These are phyloP conservation scores for Timandra comae DNA, from an alignment of 2,888 invertebrate genomes.

Conservation along the genomic window DNA sequence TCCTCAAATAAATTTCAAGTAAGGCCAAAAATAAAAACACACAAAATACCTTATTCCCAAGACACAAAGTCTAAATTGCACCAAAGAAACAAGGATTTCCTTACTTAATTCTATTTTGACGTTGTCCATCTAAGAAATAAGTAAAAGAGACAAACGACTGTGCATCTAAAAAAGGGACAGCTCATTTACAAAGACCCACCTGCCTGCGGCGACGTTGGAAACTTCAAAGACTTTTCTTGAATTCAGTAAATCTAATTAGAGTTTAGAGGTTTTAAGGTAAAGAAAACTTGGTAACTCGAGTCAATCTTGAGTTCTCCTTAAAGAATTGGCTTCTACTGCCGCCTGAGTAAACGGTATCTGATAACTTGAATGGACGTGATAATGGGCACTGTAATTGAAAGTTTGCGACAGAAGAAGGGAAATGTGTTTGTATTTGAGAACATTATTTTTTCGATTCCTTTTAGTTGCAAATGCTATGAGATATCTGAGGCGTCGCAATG, in stretches of 20 bases:
- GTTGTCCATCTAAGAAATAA: slow-evolving; percentile 12
- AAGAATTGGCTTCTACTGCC: neutral
- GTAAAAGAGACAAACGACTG: slow-evolving; percentile 11
- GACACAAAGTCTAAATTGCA: too few relatives aligned
- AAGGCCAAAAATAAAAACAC: too few relatives aligned
- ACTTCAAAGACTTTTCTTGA: slow-evolving; percentile 31
- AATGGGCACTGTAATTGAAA: neutral
- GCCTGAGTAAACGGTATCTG: neutral
- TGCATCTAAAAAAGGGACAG: slow-evolving; percentile 15
- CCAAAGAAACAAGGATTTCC: too few relatives aligned
- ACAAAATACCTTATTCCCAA: too few relatives aligned
- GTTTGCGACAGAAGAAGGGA: too few relatives aligned
- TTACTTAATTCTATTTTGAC: slow-evolving; percentile 1
- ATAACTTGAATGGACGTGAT: neutral
- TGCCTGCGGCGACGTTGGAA: slow-evolving; percentile 28
- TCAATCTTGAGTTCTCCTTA: slow-evolving; percentile 1
- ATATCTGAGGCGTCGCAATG: too few relatives aligned
- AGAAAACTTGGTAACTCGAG: slow-evolving; percentile 1
- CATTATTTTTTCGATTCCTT: too few relatives aligned
- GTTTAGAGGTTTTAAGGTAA: slow-evolving; percentile 18
- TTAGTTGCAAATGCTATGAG: too few relatives aligned
- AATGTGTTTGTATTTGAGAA: too few relatives aligned
- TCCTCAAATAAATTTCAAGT: too few relatives aligned
- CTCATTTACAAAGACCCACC: slow-evolving; percentile 25
- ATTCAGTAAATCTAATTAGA: slow-evolving; percentile 40